phyloP scores from a whole-genome alignment of 2,888 invertebrate species.

The Frankliniella fusca region DNA sequence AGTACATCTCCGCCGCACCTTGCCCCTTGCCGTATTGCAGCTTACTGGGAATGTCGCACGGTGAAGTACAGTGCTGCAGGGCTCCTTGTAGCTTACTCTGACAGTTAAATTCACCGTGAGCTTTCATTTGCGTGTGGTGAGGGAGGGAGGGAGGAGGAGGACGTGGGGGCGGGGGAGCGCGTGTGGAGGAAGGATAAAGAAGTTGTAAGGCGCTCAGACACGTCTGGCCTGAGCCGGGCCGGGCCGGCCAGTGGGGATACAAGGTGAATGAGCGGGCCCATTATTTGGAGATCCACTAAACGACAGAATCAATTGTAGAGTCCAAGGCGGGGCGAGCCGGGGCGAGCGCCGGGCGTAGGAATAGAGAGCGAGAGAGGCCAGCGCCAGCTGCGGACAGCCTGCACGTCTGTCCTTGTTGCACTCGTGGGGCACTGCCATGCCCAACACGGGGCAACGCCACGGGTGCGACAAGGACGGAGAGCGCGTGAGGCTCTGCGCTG shows the following conservation, averaged over 20 bases:
- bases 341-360: too few relatives aligned
- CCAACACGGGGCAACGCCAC: not conserved
- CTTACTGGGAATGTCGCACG: too few relatives aligned
- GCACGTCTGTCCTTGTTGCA: not conserved
- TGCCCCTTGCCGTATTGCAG: too few relatives aligned
- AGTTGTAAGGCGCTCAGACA: not conserved
- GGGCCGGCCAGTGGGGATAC: not conserved
- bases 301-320: constrained; percentile 7
- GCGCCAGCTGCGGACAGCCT: not conserved
- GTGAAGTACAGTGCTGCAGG: too few relatives aligned
- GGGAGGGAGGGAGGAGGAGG: too few relatives aligned
- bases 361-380: not conserved
- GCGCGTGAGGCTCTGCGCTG: not conserved
- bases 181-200: not conserved
- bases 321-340: not conserved
- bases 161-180: not conserved
- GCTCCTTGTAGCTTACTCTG: too few relatives aligned
- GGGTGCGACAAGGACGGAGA: not conserved
- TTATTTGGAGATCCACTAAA: not conserved
- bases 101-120: too few relatives aligned
- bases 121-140: too few relatives aligned
- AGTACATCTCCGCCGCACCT: too few relatives aligned
- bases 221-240: not conserved
- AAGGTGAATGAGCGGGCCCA: not conserved
- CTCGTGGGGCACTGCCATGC: too few relatives aligned